phyloP scores from a whole-genome alignment of 2,113 vertebrate species.

The Campylomormyrus tamandua region DNA sequence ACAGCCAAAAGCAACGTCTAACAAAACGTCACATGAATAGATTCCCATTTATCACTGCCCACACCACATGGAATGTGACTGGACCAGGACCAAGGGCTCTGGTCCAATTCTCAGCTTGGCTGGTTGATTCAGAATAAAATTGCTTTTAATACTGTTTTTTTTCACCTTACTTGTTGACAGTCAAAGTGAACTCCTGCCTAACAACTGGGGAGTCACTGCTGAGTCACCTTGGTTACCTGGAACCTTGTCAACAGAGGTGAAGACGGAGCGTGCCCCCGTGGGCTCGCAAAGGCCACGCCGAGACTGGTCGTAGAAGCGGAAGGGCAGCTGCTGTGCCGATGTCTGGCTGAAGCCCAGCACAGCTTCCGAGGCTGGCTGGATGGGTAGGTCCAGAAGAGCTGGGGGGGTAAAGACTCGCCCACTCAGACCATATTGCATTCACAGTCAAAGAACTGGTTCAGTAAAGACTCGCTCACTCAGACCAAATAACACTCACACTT shows the following conservation, averaged over 20 bases:
- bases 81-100: not conserved
- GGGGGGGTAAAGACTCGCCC: slow-evolving; percentile 27
- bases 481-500: not conserved
- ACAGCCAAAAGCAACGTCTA: not conserved
- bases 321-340: slow-evolving; percentile 70
- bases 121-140: not conserved
- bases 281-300: slow-evolving; percentile 81
- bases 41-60: not conserved
- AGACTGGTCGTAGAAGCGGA: slow-evolving; percentile 91
- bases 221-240: slow-evolving; percentile 67
- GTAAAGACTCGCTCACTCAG: not conserved
- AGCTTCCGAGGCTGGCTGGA: slow-evolving; percentile 53
- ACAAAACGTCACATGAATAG: not conserved
- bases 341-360: slow-evolving; percentile 80
- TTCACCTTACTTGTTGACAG: not conserved
- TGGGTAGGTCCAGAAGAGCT: slow-evolving; percentile 49
- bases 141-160: not conserved
- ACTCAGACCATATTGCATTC: not conserved
- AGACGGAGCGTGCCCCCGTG: slow-evolving; percentile 75
- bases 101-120: not conserved
- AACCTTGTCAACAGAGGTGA: slow-evolving; percentile 91
- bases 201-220: not conserved
- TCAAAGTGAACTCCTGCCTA: not conserved
- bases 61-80: not conserved
- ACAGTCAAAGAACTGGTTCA: not conserved